A percentile compares a stretch with the other conserved stretches of the same genome.
phyloP scores from a whole-genome alignment of 2,888 invertebrate genomes.

The Mythimna loreyi region DNA sequence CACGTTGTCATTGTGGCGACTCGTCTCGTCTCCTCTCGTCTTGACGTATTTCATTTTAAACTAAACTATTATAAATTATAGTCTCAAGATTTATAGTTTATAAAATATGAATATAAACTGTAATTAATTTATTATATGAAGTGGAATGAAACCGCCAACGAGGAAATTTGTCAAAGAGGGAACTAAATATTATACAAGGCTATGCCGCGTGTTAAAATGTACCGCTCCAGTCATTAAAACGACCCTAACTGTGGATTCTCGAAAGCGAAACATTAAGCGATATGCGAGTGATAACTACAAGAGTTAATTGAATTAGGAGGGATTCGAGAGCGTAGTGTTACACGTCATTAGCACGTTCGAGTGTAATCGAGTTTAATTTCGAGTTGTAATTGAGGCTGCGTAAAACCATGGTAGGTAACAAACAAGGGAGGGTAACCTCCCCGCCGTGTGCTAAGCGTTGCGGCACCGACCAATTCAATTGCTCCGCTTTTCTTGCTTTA shows the following conservation, averaged over 20 bases:
- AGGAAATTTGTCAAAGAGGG: conserved; percentile 68
- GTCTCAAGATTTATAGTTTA: conserved; percentile 33
- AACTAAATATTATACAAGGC: conserved; percentile 67
- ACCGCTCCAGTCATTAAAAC: conserved; percentile 65
- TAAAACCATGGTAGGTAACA: conserved; percentile 59
- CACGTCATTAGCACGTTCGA: conserved; percentile 50
- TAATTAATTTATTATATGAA: conserved; percentile 67
- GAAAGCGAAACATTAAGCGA: conserved; percentile 34
- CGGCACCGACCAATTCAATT: conserved; percentile 69
- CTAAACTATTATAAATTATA: conserved; percentile 38
- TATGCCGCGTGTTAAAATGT: conserved; percentile 62
- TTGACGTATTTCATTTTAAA: conserved; percentile 27
- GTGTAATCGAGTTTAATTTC: conserved; percentile 56
- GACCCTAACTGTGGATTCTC: conserved; percentile 57
- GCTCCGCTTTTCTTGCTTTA: conserved; percentile 67
- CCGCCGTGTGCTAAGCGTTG: conserved; percentile 53
- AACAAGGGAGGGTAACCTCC: conserved; percentile 59
- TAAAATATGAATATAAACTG: conserved; percentile 54
- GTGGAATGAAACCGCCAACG: conserved; percentile 65
- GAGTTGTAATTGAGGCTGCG: conserved; percentile 55
- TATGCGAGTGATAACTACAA: conserved; percentile 45
- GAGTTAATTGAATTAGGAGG: conserved; percentile 48
- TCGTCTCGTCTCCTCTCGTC: conserved; percentile 24
- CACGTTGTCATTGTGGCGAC: not conserved
- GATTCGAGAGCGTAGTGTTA: conserved; percentile 38